Base-by-base conservation (phyloP, 2,888 invertebrate species). In the Epicampocera succincta region DNA sequence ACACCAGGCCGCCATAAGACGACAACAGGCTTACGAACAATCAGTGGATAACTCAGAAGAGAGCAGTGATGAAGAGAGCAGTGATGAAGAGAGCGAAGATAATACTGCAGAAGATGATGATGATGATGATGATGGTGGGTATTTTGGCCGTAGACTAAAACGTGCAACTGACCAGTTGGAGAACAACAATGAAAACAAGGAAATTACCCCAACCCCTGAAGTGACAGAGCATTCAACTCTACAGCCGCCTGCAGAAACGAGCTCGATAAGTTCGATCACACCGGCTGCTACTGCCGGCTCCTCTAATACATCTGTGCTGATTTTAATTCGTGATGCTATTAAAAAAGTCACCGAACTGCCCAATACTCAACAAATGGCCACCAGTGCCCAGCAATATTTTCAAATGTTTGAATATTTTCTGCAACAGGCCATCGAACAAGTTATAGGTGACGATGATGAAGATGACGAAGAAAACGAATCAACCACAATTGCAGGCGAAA, bases 401-500 rank as follows among this genome's bases (percentile, higher is more conserved):
- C 89, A 90, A 80, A 85, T 90, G 5, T 90, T 90, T 65, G 88
- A 89, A 74, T 90, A 90, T 80, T 89, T 90, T 38, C 86, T 90
- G 46, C 90, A 89, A 72, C 88, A 90, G 71, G 87, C 89, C 60
- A 89, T 90, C 52, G 88, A 90, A 74, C 86, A 89, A 71, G 90
- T 89, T 0, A 89, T 90, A 29, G 88, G 87, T 33, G 87, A 86
- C 2, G 88, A 88, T 44, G 89, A 87, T 25, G 66, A 66, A 12
- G 66, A 66, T 3, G 89, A 89, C 2, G 89, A 89, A 13, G 89
- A 89, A 13, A 88, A 87, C 6, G 88, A 88, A 42, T 73, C 58
- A 0, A 71, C 69, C 1, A 86, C 86, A 29, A 74, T 84, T 17
- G 84, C 84, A 38, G 33, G 65, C 0, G 85, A 84, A 71, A 50